phyloP scores from a whole-genome alignment of 1,140 invertebrate species.

The Drosophila lacteicornis region DNA sequence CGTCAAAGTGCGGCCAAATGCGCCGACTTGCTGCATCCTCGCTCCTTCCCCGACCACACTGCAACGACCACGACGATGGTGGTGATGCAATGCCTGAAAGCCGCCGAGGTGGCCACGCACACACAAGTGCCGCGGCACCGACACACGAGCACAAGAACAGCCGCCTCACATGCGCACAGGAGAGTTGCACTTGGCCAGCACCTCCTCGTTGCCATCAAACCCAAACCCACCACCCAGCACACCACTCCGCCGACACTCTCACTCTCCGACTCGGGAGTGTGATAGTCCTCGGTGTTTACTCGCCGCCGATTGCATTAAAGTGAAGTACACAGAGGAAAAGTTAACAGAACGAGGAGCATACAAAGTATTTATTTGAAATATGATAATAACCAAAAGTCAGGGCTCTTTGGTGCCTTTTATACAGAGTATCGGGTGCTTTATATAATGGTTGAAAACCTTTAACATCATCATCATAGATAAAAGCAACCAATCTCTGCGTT shows the following conservation, averaged over 20 bases:
- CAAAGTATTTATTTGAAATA: too few relatives aligned
- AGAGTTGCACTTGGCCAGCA: constrained; percentile 54
- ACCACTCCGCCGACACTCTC: constrained; percentile 32
- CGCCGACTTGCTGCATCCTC: constrained; percentile 55
- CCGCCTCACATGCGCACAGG: constrained; percentile 29
- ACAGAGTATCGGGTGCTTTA: too few relatives aligned
- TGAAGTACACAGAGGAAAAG: constrained; percentile 6
- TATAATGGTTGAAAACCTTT: not conserved
- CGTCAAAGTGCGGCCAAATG: constrained; percentile 48
- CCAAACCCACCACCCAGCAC: constrained; percentile 1
- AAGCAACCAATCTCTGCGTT: not conserved
- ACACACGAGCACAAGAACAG: constrained; percentile 19
- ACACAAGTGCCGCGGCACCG: constrained; percentile 17
- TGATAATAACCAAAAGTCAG: too few relatives aligned
- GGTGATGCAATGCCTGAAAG: constrained; percentile 54
- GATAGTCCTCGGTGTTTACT: constrained; percentile 64
- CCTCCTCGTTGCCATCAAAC: constrained; percentile 4
- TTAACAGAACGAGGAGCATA: not conserved
- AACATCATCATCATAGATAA: not conserved
- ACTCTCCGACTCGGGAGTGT: constrained; percentile 41
- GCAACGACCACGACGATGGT: constrained; percentile 41
- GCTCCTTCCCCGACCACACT: constrained; percentile 10
- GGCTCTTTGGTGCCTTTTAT: not conserved
- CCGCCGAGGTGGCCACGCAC: constrained; percentile 27
- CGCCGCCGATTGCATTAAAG: constrained; percentile 49